Evolutionary conservation across 2,888 invertebrate species (phyloP).

Genomic region (Pharmacophagus antenor): DNA sequence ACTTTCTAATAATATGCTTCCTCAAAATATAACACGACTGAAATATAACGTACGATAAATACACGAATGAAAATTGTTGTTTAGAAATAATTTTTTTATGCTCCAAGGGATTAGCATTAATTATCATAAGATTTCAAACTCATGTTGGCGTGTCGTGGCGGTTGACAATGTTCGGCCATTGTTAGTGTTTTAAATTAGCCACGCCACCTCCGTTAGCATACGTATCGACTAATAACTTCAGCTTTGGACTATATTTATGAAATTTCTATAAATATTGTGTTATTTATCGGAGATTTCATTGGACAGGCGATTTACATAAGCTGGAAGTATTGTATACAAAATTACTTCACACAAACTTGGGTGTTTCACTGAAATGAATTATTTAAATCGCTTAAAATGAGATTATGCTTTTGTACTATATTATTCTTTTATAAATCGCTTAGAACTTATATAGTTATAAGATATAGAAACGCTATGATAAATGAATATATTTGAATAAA

Average conservation of each 20-base stretch:
- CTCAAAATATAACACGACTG: background rate
- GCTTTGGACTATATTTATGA: slow-evolving; percentile 13
- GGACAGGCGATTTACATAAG: background rate
- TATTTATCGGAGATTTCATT: slow-evolving; percentile 1
- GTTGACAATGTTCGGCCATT: slow-evolving; percentile 2
- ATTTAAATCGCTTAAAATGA: too few species aligned
- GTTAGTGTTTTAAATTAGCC: slow-evolving; percentile 8
- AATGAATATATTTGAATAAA: too few species aligned
- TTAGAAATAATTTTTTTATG: background rate
- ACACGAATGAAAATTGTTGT: slow-evolving; percentile 1
- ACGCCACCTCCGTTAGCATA: slow-evolving; percentile 13
- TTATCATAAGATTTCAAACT: slow-evolving; percentile 12
- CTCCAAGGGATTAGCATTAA: slow-evolving; percentile 11
- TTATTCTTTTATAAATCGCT: too few species aligned
- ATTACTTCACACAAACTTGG: background rate
- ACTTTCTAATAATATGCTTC: background rate
- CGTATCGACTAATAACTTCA: slow-evolving; percentile 21
- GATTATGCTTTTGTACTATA: too few species aligned
- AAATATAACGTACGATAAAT: slow-evolving; percentile 7
- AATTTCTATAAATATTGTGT: slow-evolving; percentile 6
- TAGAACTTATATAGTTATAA: too few species aligned
- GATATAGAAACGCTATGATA: too few species aligned
- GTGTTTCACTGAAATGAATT: too few species aligned
- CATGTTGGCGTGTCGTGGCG: background rate
- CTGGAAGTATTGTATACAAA: background rate